Percentiles rank a stretch among this genome's conserved stretches.
Evolutionary conservation across 2,888 invertebrate genomes (phyloP).

Genomic region (Drosophila sordidapex): DNA sequence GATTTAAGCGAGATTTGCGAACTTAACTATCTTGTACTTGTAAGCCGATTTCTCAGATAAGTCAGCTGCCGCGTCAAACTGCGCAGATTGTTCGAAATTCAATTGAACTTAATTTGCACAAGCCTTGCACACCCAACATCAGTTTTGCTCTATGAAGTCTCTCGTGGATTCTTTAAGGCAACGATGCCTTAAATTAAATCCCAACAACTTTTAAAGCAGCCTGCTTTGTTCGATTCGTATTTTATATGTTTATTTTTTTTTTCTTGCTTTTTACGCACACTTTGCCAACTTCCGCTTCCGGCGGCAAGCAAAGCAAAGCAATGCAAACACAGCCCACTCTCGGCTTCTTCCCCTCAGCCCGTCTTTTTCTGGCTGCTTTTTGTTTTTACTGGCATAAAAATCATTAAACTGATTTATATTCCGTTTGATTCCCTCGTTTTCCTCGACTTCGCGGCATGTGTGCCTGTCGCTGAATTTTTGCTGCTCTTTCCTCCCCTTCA

Average conservation of each 20-base stretch:
- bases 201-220: conserved; percentile 49
- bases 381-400: conserved; percentile 69
- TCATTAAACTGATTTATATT: conserved; percentile 82
- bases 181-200: conserved; percentile 20
- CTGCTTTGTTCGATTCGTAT: conserved; percentile 22
- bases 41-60: conserved; percentile 35
- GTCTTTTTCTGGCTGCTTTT: conserved; percentile 33
- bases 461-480: conserved; percentile 27
- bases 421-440: conserved; percentile 70
- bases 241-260: conserved; percentile 28
- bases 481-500: conserved; percentile 15
- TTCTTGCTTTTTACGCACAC: conserved; percentile 53
- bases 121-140: conserved; percentile 32
- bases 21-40: conserved; percentile 15
- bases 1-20: background rate
- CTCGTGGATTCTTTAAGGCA: conserved; percentile 15
- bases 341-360: conserved; percentile 23
- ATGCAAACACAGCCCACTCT: conserved; percentile 61
- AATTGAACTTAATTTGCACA: conserved; percentile 55
- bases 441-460: conserved; percentile 49
- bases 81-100: conserved; percentile 37
- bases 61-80: conserved; percentile 14
- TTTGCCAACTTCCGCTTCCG: conserved; percentile 71
- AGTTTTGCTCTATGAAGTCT: conserved; percentile 32
- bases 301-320: conserved; percentile 60